Conservation (phyloP, 2,113 vertebrate genomes). For the Halichoeres trimaculatus region DNA sequence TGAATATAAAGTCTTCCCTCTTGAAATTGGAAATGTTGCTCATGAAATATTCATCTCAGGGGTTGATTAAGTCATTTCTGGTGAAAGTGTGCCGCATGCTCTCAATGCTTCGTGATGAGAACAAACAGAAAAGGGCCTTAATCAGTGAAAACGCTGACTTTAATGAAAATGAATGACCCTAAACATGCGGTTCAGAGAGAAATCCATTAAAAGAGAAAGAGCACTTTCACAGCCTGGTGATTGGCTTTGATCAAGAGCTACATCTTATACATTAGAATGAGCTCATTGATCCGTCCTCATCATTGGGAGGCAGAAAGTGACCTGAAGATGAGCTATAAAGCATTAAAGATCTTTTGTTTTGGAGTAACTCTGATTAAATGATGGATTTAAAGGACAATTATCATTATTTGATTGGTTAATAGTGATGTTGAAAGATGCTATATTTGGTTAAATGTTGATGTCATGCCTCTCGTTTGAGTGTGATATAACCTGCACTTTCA, state of each 20-base stretch:
- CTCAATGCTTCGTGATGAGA: background rate
- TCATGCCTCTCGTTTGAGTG: background rate
- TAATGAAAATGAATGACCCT: background rate
- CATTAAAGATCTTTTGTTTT: too few relatives aligned
- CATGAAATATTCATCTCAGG: constrained; percentile 24
- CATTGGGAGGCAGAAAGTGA: background rate
- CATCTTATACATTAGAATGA: background rate
- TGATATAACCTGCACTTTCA: constrained; percentile 1
- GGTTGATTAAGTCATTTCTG: background rate
- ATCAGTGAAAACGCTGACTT: constrained; percentile 7
- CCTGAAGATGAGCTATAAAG: background rate
- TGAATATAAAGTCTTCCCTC: background rate
- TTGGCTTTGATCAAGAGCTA: constrained; percentile 16
- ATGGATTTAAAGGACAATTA: too few relatives aligned
- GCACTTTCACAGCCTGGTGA: background rate
- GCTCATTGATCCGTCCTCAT: background rate
- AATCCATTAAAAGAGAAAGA: constrained; percentile 1
- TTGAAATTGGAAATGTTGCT: background rate
- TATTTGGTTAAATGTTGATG: background rate
- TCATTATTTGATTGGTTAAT: too few relatives aligned
- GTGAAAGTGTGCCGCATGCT: background rate
- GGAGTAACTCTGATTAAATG: too few relatives aligned
- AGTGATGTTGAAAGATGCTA: too few relatives aligned
- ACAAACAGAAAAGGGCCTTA: background rate
- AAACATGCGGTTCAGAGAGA: background rate